Conservation (phyloP, 2,113 vertebrate species). For the Aix galericulata region DNA sequence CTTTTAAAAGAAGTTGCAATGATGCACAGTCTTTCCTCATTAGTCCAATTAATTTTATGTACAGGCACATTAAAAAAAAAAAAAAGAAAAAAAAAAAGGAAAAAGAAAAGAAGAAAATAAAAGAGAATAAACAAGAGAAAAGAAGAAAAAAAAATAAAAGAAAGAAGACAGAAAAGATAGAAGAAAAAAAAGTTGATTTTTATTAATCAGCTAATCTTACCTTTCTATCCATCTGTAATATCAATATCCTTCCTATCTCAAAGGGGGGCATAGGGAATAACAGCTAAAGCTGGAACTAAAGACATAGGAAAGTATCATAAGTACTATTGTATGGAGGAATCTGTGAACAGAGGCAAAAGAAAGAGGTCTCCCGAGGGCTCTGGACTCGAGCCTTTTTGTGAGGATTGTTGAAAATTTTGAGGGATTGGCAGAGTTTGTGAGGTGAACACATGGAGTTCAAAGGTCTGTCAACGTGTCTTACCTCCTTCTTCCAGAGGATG, state of each 20-base stretch:
- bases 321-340: neutral
- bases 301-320: neutral
- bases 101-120: too few species aligned
- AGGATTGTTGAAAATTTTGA: neutral
- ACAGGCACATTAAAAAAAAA: neutral
- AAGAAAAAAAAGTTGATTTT: neutral
- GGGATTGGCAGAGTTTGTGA: neutral
- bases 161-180: too few species aligned
- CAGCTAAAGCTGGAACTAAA: too few species aligned
- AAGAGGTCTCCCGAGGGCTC: neutral
- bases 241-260: neutral
- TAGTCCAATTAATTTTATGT: neutral
- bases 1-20: neutral
- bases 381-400: neutral
- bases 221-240: neutral
- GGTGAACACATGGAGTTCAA: neutral
- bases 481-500: neutral
- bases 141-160: too few species aligned
- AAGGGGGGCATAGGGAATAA: neutral
- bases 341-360: neutral
- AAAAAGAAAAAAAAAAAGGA: too few species aligned
- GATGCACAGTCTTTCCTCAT: neutral
- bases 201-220: neutral
- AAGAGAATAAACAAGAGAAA: too few species aligned
- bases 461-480: neutral